Percentiles rank a stretch among this genome's conserved stretches.
Evolutionary conservation across 2,113 vertebrate genomes (phyloP).

Genomic region (Indicator indicator): DNA sequence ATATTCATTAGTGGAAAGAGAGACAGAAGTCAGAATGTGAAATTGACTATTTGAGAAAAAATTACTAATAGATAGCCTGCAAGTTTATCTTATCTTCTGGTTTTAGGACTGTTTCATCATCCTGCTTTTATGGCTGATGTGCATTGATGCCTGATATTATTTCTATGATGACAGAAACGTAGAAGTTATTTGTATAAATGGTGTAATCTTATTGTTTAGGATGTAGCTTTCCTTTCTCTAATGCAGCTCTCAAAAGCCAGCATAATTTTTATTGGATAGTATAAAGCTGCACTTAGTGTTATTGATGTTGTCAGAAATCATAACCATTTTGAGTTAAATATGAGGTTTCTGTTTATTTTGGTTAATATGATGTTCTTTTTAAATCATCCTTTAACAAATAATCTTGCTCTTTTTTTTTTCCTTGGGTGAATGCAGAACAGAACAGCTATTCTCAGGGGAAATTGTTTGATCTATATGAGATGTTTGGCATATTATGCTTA

Average conservation of each 20-base stretch:
- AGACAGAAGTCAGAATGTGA: background rate
- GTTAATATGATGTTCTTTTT: background rate
- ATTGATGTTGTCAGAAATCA: slow-evolving; percentile 30
- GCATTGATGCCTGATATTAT: background rate
- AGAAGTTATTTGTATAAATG: slow-evolving; percentile 36
- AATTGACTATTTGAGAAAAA: background rate
- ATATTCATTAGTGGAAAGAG: background rate
- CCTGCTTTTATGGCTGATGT: background rate
- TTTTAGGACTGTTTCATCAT: background rate
- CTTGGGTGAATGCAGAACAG: background rate
- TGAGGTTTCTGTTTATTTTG: background rate
- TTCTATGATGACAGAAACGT: background rate
- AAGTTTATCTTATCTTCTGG: background rate
- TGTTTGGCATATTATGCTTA: background rate
- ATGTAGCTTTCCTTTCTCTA: background rate
- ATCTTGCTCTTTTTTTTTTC: background rate
- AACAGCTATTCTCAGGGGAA: background rate
- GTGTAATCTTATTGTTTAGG: slow-evolving; percentile 21
- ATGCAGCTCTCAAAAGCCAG: background rate
- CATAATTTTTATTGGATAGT: slow-evolving; percentile 11
- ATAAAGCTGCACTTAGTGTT: slow-evolving; percentile 48
- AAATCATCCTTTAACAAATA: slow-evolving; percentile 26
- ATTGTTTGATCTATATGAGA: background rate
- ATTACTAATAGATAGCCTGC: background rate
- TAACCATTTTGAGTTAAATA: slow-evolving; percentile 19